Base-by-base conservation (phyloP, 2,797 vertebrate species). In the Phrynocephalus guinanensis region DNA sequence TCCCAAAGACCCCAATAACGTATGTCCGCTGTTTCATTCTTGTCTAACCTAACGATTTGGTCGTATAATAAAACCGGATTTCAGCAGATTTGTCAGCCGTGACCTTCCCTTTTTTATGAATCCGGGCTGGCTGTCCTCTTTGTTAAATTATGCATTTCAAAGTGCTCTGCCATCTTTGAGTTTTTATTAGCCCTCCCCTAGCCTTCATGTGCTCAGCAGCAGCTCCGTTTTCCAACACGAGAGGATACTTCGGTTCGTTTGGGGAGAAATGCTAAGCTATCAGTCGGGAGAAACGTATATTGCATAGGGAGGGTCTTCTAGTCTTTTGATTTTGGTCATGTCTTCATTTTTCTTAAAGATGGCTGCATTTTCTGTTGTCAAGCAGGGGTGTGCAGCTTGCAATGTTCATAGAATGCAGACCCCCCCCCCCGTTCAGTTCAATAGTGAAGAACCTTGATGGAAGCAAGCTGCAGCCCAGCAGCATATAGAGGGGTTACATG, bases 101-200 rank as follows among this genome's bases (percentile, higher is more conserved):
- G 95, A 95, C 95, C 95, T 95, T 95, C 93, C 91, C 71, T 81
- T 93, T 44, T 95, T 95, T 95, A 95, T 94, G 95, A 93, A 95
- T 92, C 92, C 28, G 84, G 93, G 92, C 95, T 89, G 91, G 90
- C 89, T 94, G 95, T 93, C 95, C 93, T 94, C 94, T 75, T 44
- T 95, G 86, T 92, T 95, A 95, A 95, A 95, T 95, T 95, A 94
- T 94, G 93, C 95, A 95, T 95, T 93, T 94, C 90, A 76, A 95
- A 94, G 93, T 93, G 93, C 94, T 92, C 93, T 94, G 91, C 93
- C 78, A 92, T 73, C 93, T 95, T 93, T 87, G 48, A 63, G 71
- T 92, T 87, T 95, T 95, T 91, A 93, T 92, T 94, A 94, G 94
- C 93, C 91, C 38, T 88, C 92, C 87, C 66, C 91, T 70, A 48